Conservation (phyloP, 1,140 invertebrate genomes). For the Xylocopa sonorina region DNA sequence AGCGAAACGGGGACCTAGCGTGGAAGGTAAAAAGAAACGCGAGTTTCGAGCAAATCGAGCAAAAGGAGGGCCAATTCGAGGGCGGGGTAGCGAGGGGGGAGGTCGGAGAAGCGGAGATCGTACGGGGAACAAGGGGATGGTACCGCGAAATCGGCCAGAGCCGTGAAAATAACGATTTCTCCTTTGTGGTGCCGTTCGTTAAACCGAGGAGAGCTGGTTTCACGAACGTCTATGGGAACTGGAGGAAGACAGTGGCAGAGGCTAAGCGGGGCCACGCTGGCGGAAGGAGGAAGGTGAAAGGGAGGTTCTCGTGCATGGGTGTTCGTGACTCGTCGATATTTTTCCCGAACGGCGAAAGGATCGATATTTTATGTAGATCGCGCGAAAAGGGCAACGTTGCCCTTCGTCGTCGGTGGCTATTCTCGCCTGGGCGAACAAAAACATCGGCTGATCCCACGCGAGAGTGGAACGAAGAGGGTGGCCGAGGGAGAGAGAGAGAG, state of each 20-base stretch:
- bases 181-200: slow-evolving; percentile 68
- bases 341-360: slow-evolving; percentile 60
- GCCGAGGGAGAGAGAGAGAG: slow-evolving; percentile 1
- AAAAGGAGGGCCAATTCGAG: slow-evolving; percentile 38
- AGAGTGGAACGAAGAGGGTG: slow-evolving; percentile 22
- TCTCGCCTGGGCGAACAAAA: slow-evolving; percentile 67
- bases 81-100: slow-evolving; percentile 36
- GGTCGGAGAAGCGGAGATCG: slow-evolving; percentile 29
- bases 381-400: slow-evolving; percentile 66
- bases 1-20: not conserved
- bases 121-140: slow-evolving; percentile 63
- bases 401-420: slow-evolving; percentile 59
- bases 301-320: slow-evolving; percentile 35
- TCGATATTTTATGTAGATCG: slow-evolving; percentile 77
- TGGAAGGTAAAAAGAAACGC: not conserved
- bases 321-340: slow-evolving; percentile 75
- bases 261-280: too few species aligned
- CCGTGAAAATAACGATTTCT: slow-evolving; percentile 78
- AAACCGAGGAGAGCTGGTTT: slow-evolving; percentile 64
- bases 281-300: not conserved
- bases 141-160: slow-evolving; percentile 72
- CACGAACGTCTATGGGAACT: not conserved
- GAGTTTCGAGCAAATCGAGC: slow-evolving; percentile 29
- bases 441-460: slow-evolving; percentile 45
- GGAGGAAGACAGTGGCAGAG: not conserved